Evolutionary conservation across 2,113 vertebrate genomes (phyloP).

Genomic region (Megaleporinus macrocephalus): DNA sequence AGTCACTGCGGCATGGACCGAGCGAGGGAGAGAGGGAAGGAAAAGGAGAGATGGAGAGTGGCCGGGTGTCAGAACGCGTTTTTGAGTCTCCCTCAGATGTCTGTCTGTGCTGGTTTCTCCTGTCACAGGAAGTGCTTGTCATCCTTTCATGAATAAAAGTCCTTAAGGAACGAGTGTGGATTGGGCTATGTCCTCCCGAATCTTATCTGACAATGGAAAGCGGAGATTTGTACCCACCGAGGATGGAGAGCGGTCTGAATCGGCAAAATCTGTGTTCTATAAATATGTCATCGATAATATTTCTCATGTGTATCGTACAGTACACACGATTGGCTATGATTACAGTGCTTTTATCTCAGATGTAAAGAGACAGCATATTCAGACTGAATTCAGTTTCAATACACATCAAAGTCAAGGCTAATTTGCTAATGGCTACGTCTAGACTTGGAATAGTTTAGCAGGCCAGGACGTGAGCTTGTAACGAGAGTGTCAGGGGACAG

Average conservation of each 20-base stretch:
- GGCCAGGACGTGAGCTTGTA: no score
- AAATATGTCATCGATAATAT: not conserved
- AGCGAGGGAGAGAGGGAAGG: not conserved
- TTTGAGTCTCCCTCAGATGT: constrained; percentile 28
- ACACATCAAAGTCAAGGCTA: not conserved
- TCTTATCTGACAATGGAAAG: constrained; percentile 10
- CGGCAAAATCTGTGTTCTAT: not conserved
- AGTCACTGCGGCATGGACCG: not conserved
- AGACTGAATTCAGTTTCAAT: not conserved
- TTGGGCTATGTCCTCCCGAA: not conserved
- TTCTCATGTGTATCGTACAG: not conserved
- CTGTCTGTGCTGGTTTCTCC: constrained; percentile 20
- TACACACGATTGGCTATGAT: not conserved
- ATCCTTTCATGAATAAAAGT: constrained; percentile 21
- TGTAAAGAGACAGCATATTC: not conserved
- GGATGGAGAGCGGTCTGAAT: not conserved
- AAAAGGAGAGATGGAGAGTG: not conserved
- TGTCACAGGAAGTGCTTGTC: constrained; percentile 21
- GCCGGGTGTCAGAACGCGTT: constrained; percentile 28
- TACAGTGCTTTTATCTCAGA: not conserved
- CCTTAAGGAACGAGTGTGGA: not conserved
- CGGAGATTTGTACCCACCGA: constrained; percentile 8
- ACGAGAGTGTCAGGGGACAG: no score
- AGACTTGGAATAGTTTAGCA: no score
- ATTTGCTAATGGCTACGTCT: not conserved